phyloP scores from a whole-genome alignment of 2,888 invertebrate species.

The Dasysyrphus tricinctus region DNA sequence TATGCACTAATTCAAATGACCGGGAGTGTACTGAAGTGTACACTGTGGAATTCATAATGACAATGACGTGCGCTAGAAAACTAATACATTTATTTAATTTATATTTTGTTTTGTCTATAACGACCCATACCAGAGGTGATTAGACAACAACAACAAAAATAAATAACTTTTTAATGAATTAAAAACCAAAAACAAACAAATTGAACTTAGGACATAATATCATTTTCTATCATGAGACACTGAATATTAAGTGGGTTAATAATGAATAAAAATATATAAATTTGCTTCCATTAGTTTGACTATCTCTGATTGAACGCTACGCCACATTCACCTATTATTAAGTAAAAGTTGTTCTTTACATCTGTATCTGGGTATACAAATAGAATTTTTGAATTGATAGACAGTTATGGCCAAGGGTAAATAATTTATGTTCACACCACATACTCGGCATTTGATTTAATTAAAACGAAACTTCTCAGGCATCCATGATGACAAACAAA shows the following conservation, averaged over 20 bases:
- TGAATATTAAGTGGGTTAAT: slow-evolving; percentile 33
- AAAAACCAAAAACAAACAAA: not conserved
- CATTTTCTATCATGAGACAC: slow-evolving; percentile 13
- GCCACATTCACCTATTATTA: not conserved
- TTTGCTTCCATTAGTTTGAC: slow-evolving; percentile 7
- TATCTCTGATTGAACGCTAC: slow-evolving; percentile 9
- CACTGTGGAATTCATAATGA: not conserved
- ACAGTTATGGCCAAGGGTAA: slow-evolving; percentile 19
- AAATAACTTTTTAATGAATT: slow-evolving; percentile 7
- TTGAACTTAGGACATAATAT: not conserved
- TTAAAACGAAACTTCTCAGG: slow-evolving; percentile 10
- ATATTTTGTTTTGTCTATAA: not conserved
- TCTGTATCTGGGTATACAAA: slow-evolving; percentile 22
- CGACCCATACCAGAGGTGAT: slow-evolving; percentile 1
- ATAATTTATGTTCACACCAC: not conserved
- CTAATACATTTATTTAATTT: not conserved
- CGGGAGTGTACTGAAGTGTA: not conserved
- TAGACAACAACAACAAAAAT: not conserved
- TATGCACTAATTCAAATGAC: not conserved
- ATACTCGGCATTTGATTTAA: slow-evolving; percentile 22
- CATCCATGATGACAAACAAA: not conserved
- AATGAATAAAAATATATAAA: not conserved
- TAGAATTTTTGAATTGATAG: slow-evolving; percentile 30
- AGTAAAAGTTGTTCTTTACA: not conserved
- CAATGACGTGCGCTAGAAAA: slow-evolving; percentile 10